A percentile compares a stretch with the other conserved stretches of the same genome.
Evolutionary conservation across 2,797 vertebrate genomes (phyloP).

Genomic region (Vipera latastei): DNA sequence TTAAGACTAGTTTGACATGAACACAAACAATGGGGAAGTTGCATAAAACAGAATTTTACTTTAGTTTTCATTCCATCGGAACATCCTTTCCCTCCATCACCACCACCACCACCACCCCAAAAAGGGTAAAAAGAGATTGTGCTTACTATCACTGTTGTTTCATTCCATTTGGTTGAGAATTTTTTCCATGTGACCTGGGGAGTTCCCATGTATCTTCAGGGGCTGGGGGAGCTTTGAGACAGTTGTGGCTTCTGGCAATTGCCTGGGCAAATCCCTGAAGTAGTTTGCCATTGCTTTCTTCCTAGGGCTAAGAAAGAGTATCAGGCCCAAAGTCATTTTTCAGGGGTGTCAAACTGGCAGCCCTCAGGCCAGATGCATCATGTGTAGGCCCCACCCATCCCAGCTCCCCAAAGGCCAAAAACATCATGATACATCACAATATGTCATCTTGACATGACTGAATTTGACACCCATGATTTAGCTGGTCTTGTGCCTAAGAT

Average conservation of each 20-base stretch:
- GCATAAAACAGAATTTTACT: not conserved
- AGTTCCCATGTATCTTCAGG: not conserved
- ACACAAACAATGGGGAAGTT: not conserved
- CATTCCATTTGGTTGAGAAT: not conserved
- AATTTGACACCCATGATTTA: not conserved
- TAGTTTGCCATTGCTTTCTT: not conserved
- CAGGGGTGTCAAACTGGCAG: no score
- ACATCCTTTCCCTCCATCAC: not conserved
- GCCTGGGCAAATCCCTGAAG: not conserved
- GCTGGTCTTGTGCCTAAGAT: not conserved
- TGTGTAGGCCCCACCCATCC: no score
- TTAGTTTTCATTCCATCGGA: not conserved
- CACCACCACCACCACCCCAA: not conserved
- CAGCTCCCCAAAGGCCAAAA: no score
- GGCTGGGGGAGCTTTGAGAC: not conserved
- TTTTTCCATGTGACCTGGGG: not conserved
- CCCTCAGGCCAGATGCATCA: no score
- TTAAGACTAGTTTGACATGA: not conserved
- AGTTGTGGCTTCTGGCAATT: not conserved
- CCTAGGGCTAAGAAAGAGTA: not conserved
- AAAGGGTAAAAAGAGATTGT: not conserved
- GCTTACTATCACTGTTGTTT: not conserved
- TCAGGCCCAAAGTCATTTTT: not conserved
- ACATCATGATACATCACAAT: no score
- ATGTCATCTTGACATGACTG: no score